Conservation (phyloP, 35 echinoderm and acorn worm species). For the Apostichopus japonicus region DNA sequence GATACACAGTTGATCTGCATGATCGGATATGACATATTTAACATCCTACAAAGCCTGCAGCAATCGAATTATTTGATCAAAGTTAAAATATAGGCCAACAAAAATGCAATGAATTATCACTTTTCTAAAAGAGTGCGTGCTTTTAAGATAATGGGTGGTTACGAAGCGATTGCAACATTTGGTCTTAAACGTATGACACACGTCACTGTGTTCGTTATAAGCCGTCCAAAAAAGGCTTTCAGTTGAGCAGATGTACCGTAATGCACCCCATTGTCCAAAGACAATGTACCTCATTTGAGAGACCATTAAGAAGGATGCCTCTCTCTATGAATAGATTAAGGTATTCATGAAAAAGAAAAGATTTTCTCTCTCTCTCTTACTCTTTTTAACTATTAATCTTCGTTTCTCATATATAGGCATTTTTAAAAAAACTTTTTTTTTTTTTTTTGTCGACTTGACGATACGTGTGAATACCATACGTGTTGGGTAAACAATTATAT, state of each 20-base stretch:
- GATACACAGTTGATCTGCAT: too few relatives aligned
- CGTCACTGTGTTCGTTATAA: neutral
- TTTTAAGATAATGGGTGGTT: too few relatives aligned
- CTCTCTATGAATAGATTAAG: neutral
- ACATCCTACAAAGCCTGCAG: too few relatives aligned
- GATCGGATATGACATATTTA: too few relatives aligned
- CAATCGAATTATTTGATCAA: too few relatives aligned
- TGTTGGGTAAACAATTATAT: neutral
- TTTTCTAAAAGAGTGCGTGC: too few relatives aligned
- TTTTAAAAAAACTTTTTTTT: neutral
- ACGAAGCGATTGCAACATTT: too few relatives aligned
- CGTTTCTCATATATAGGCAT: neutral
- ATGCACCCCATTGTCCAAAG: conserved; percentile 11
- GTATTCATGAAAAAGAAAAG: neutral
- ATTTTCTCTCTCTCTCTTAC: neutral
- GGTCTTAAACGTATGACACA: neutral
- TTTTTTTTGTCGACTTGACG: neutral
- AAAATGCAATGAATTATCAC: too few relatives aligned
- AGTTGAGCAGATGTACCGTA: neutral
- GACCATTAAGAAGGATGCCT: neutral
- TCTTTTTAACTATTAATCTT: neutral
- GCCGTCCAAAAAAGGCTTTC: neutral
- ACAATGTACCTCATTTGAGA: conserved; percentile 1
- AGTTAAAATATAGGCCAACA: too few relatives aligned
- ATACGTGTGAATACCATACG: neutral